These are phyloP conservation scores for Chrysotoxum bicinctum DNA, from an alignment of 2,888 invertebrate species.

Conservation along the genomic window DNA sequence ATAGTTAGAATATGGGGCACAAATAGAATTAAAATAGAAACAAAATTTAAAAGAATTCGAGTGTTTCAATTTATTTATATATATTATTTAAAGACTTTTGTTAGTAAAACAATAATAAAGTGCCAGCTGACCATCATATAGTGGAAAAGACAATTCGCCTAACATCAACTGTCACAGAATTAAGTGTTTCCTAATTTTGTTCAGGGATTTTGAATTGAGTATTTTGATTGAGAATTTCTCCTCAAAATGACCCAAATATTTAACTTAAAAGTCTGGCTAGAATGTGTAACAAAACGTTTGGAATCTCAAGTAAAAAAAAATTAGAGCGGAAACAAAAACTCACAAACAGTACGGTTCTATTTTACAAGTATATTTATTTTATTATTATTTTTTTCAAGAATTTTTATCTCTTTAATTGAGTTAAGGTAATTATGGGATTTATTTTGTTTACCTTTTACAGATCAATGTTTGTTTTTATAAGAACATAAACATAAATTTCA, in stretches of 20 bases:
- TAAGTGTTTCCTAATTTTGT: slow-evolving; percentile 38
- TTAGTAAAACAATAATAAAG: background rate
- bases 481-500: too few species aligned
- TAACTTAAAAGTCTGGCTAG: slow-evolving; percentile 35
- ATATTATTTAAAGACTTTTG: background rate
- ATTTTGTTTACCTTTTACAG: too few species aligned
- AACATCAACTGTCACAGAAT: slow-evolving; percentile 18
- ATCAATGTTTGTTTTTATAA: too few species aligned
- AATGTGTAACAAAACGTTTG: slow-evolving; percentile 28
- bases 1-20: too few species aligned
- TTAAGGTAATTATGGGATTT: too few species aligned
- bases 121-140: background rate
- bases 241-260: slow-evolving; percentile 59
- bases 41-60: background rate
- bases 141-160: background rate
- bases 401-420: background rate
- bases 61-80: background rate
- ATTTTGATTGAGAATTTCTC: background rate
- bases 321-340: background rate
- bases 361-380: background rate
- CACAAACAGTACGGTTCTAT: background rate
- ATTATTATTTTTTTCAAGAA: background rate
- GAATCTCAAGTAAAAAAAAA: slow-evolving; percentile 33
- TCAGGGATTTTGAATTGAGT: background rate
- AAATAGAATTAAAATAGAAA: background rate